Conservation (phyloP, 2,888 invertebrate genomes). For the Eumerus sabulonum region DNA sequence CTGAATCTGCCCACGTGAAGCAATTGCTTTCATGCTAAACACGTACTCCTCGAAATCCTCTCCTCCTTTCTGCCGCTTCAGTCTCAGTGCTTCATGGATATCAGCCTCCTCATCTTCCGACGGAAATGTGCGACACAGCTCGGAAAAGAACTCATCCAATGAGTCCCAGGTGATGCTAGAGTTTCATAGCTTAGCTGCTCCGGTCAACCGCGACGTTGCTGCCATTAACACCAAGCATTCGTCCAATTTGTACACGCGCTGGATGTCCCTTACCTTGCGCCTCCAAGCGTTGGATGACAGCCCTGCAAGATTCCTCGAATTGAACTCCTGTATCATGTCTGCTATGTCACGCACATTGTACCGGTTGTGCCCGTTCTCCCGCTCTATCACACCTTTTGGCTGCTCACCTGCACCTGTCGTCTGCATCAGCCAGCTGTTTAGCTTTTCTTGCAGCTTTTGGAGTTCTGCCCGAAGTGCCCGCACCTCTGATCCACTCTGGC, state of each 20-base stretch:
- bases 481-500: too few species aligned
- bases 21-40: slow-evolving; percentile 21
- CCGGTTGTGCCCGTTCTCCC: slow-evolving; percentile 5
- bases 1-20: slow-evolving; percentile 1
- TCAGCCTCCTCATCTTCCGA: slow-evolving; percentile 8
- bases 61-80: background rate
- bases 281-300: slow-evolving; percentile 6
- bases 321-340: too few species aligned
- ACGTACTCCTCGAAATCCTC: slow-evolving; percentile 14
- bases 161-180: slow-evolving; percentile 7
- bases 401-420: slow-evolving; percentile 1
- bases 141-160: background rate
- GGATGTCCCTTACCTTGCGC: slow-evolving; percentile 7
- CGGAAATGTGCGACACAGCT: slow-evolving; percentile 7
- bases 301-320: too few species aligned
- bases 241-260: background rate
- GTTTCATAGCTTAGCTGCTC: slow-evolving; percentile 5
- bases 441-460: background rate
- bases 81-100: slow-evolving; percentile 13
- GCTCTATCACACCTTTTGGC: background rate
- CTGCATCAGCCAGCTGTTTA: background rate
- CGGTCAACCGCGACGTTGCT: slow-evolving; percentile 3
- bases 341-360: too few species aligned
- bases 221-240: slow-evolving; percentile 5
- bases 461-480: background rate